Evolutionary conservation across 2,113 vertebrate species (phyloP).

Genomic region (Sander vitreus): DNA sequence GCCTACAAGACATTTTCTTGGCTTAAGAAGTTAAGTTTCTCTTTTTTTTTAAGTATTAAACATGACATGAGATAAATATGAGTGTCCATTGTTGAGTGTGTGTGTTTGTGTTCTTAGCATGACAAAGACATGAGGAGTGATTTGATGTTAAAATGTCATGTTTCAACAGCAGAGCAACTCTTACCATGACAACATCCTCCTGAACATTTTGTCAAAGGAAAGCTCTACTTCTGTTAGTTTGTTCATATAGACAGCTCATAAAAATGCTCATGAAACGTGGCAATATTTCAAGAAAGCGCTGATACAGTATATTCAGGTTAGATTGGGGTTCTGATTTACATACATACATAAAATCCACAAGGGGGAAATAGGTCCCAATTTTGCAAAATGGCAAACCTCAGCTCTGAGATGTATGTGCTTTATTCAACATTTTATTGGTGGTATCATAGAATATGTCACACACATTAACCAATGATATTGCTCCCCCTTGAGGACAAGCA

Average conservation of each 20-base stretch:
- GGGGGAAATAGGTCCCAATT: not conserved
- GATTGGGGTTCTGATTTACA: not conserved
- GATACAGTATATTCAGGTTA: not conserved
- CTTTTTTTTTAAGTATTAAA: not conserved
- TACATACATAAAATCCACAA: not conserved
- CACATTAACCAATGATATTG: not conserved
- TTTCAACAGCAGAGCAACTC: not conserved
- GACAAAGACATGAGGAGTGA: slow-evolving; percentile 20
- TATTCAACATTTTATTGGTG: not conserved
- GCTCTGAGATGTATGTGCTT: not conserved
- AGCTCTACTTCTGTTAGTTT: not conserved
- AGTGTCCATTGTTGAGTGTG: not conserved
- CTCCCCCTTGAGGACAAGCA: slow-evolving; percentile 28
- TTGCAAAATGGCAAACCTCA: not conserved
- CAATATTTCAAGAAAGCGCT: not conserved
- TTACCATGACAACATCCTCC: not conserved
- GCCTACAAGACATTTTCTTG: not conserved
- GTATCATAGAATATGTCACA: too few relatives aligned
- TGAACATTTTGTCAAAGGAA: not conserved
- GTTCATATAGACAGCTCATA: not conserved
- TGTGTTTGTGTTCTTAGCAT: not conserved
- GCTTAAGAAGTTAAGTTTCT: not conserved
- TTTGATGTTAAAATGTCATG: not conserved
- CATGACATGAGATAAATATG: not conserved
- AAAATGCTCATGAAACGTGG: not conserved